These are phyloP conservation scores for Dendroctonus ponderosae DNA, from an alignment of 1,140 invertebrate species.

Conservation along the genomic window DNA sequence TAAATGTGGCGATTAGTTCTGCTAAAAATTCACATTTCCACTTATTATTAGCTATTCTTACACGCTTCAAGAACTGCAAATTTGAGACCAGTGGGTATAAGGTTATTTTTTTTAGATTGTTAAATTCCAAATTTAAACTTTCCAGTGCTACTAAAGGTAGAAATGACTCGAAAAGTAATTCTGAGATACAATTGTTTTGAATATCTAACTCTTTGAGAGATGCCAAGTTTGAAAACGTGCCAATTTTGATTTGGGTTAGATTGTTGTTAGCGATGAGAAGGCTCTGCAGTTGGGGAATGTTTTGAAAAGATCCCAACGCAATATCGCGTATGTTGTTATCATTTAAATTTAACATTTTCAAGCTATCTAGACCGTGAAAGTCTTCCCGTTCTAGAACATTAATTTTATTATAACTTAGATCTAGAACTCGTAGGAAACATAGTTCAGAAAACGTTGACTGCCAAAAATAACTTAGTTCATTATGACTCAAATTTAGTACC, in stretches of 20 bases:
- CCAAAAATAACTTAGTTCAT: conserved; percentile 1
- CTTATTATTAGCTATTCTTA: conserved; percentile 23
- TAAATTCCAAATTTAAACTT: conserved; percentile 19
- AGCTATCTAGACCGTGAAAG: conserved; percentile 13
- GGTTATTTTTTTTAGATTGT: conserved; percentile 18
- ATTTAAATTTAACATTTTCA: conserved; percentile 12
- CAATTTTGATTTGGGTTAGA: conserved; percentile 16
- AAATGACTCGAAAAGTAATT: conserved; percentile 15
- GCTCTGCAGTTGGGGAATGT: conserved; percentile 4
- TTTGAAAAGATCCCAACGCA: conserved; percentile 16
- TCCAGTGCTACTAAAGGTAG: conserved; percentile 7
- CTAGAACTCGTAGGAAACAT: neutral
- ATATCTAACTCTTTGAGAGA: conserved; percentile 10
- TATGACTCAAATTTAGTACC: conserved; percentile 8
- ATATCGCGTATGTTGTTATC: conserved; percentile 18
- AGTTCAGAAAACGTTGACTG: conserved; percentile 7
- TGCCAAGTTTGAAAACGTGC: conserved; percentile 21
- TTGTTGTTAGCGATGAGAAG: conserved; percentile 8
- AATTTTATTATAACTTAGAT: conserved; percentile 21
- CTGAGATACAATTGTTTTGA: conserved; percentile 13
- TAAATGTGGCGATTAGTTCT: conserved; percentile 13
- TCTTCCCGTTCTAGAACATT: neutral
- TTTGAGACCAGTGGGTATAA: neutral
- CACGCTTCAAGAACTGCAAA: neutral
- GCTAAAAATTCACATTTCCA: conserved; percentile 24